phyloP scores from a whole-genome alignment of 1,140 invertebrate genomes.

The Cherax quadricarinatus region DNA sequence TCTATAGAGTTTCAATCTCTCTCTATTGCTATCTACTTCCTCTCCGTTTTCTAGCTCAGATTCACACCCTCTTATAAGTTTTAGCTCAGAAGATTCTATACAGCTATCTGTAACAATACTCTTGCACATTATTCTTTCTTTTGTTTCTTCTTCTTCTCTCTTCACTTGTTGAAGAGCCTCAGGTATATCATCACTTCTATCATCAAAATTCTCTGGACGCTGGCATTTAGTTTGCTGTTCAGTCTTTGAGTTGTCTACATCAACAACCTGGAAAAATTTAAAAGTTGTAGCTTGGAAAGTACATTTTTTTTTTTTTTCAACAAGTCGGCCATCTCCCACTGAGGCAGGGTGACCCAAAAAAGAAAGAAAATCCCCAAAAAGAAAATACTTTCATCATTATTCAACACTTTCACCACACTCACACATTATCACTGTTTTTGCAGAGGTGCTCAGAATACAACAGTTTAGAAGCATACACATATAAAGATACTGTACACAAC shows the following conservation, averaged over 20 bases:
- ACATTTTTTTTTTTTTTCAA: too few relatives aligned
- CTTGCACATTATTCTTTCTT: not conserved
- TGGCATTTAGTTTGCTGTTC: not conserved
- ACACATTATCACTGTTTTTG: too few relatives aligned
- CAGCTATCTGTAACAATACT: not conserved
- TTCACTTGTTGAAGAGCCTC: not conserved
- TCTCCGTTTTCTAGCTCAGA: not conserved
- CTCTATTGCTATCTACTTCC: slow-evolving; percentile 41
- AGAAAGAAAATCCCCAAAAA: too few relatives aligned
- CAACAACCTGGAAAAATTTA: not conserved
- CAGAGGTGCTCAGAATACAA: too few relatives aligned
- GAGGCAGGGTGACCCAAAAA: too few relatives aligned
- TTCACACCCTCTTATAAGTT: not conserved
- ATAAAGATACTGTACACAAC: too few relatives aligned
- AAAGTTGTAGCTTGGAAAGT: not conserved
- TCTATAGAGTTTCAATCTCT: slow-evolving; percentile 26
- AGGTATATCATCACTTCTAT: not conserved
- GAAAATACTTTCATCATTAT: too few relatives aligned
- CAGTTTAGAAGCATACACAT: too few relatives aligned
- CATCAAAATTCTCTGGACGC: not conserved
- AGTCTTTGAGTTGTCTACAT: not conserved
- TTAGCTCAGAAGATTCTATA: not conserved
- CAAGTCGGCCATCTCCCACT: too few relatives aligned
- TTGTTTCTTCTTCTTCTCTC: not conserved
- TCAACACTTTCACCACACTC: too few relatives aligned